These are phyloP conservation scores for Gasterosteus nipponicus DNA, from an alignment of 2,113 vertebrate species.

Conservation along the genomic window DNA sequence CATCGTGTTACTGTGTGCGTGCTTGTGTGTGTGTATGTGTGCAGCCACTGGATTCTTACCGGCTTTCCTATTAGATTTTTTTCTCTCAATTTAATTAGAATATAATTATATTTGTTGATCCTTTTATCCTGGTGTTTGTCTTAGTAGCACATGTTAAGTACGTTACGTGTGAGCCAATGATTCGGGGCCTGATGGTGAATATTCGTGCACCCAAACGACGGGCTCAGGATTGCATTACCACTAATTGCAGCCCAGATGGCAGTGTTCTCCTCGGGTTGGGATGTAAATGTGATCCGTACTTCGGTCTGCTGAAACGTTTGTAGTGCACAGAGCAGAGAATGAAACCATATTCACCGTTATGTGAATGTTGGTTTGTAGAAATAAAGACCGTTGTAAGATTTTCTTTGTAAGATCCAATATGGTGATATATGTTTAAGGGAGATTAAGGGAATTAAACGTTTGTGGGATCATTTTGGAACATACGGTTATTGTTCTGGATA, in stretches of 20 bases:
- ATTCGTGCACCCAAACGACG: slow-evolving; percentile 32
- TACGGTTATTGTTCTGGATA: not conserved
- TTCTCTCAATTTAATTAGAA: not conserved
- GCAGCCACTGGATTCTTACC: not conserved
- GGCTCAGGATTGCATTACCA: slow-evolving; percentile 61
- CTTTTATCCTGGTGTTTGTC: not conserved
- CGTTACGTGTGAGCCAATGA: not conserved
- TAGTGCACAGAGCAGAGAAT: slow-evolving; percentile 15
- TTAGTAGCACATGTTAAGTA: not conserved
- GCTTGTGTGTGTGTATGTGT: not conserved
- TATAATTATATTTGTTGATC: not conserved
- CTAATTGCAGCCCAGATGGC: slow-evolving; percentile 71
- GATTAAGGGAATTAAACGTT: not conserved
- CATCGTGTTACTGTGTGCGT: not conserved
- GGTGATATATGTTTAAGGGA: not conserved
- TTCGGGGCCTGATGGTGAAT: slow-evolving; percentile 19
- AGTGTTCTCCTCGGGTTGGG: slow-evolving; percentile 74
- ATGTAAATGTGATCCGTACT: slow-evolving; percentile 36
- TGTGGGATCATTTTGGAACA: not conserved
- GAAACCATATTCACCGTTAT: not conserved
- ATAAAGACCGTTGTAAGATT: not conserved
- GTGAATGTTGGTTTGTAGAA: not conserved
- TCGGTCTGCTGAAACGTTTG: slow-evolving; percentile 40
- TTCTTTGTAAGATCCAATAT: not conserved
- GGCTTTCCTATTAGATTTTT: not conserved